phyloP scores from a whole-genome alignment of 2,888 invertebrate species.

The Chalcosyrphus nemorum region DNA sequence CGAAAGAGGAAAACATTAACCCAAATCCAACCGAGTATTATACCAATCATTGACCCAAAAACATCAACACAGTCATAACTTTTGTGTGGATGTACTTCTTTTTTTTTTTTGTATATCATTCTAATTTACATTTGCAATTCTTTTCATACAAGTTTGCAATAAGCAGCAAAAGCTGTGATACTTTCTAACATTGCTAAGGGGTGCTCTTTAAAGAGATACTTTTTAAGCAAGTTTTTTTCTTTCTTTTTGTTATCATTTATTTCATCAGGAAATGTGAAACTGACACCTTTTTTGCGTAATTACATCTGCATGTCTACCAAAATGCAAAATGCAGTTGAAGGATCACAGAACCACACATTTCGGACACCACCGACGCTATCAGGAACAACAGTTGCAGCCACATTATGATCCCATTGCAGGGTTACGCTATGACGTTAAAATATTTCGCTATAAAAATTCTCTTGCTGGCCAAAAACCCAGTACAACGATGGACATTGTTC shows the following conservation, averaged over 20 bases:
- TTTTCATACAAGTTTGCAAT: neutral
- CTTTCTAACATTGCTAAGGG: no score
- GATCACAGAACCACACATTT: conserved; percentile 6
- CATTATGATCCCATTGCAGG: conserved; percentile 24
- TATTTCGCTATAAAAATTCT: conserved; percentile 12
- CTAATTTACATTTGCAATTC: neutral
- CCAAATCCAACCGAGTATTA: conserved; percentile 22
- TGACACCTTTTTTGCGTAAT: conserved; percentile 18
- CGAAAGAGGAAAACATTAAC: conserved; percentile 38
- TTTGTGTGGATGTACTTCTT: neutral
- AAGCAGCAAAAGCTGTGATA: neutral
- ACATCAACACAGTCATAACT: neutral
- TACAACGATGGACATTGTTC: conserved; percentile 22
- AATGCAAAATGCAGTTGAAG: conserved; percentile 21
- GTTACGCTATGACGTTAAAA: conserved; percentile 6
- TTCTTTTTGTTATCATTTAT: neutral
- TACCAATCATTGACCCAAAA: conserved; percentile 44
- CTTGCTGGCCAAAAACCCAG: conserved; percentile 45
- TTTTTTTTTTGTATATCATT: neutral
- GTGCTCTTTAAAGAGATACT: no score
- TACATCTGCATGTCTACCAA: neutral
- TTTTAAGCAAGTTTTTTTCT: neutral
- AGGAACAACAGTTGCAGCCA: conserved; percentile 27
- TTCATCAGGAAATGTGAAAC: neutral
- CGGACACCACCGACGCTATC: conserved; percentile 5